phyloP scores from a whole-genome alignment of 2,113 vertebrate species.

The Phaetusa simplex region DNA sequence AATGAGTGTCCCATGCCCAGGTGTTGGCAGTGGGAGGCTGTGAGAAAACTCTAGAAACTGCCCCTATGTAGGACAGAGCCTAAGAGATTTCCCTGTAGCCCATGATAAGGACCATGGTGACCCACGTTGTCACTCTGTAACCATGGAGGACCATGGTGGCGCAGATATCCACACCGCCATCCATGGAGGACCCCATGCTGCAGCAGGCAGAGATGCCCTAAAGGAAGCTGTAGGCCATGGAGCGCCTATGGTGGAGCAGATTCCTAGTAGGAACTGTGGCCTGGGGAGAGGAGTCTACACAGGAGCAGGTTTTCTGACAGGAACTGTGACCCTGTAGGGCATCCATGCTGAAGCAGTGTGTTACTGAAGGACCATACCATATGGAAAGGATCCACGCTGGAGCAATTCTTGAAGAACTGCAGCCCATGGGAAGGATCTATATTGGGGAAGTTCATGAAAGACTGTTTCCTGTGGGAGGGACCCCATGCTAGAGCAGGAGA shows the following conservation, averaged over 20 bases:
- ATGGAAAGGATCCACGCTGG: neutral
- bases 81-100: neutral
- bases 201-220: neutral
- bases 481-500: neutral
- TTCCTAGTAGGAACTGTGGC: neutral
- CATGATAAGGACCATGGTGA: too few species aligned
- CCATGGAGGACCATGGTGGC: neutral
- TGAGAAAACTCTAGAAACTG: neutral
- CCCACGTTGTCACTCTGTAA: neutral
- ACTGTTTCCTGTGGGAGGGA: neutral
- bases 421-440: neutral
- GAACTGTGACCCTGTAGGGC: neutral
- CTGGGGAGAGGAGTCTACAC: neutral
- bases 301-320: neutral
- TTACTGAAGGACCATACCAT: neutral
- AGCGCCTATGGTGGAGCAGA: fast-evolving
- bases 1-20: neutral
- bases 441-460: neutral
- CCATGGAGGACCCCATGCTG: neutral
- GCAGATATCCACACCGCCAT: neutral
- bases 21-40: neutral
- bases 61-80: neutral
- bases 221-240: neutral
- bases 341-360: neutral
- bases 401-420: neutral